A percentile compares a stretch with the other conserved stretches of the same genome.
Conservation (phyloP, 1,140 invertebrate genomes). For the Nasonia longicornis region DNA sequence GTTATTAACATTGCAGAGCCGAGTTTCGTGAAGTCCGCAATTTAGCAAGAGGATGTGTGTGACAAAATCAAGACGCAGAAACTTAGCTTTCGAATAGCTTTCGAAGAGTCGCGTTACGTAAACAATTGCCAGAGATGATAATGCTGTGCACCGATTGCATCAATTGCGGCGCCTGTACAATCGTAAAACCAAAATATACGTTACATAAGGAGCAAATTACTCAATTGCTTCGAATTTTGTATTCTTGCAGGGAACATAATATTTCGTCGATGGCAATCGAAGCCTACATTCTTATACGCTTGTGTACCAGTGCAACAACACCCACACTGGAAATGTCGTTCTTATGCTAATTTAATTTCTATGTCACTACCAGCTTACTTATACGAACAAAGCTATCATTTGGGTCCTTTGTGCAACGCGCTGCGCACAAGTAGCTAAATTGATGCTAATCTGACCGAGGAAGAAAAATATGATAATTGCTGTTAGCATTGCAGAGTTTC, state of each 20-base stretch:
- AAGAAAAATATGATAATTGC: background rate
- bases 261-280: background rate
- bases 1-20: background rate
- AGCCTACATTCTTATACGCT: background rate
- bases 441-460: background rate
- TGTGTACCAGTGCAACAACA: background rate
- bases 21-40: background rate
- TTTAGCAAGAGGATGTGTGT: background rate
- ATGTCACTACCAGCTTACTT: background rate
- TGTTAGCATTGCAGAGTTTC: background rate
- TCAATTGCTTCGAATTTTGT: background rate
- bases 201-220: background rate
- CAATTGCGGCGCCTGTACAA: background rate
- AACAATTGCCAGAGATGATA: background rate
- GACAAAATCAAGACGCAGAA: background rate
- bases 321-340: background rate
- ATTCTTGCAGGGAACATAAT: background rate
- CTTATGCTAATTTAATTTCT: slow-evolving; percentile 4
- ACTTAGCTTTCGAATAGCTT: background rate
- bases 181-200: background rate
- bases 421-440: background rate
- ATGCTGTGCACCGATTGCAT: background rate
- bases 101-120: background rate
- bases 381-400: background rate
- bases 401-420: background rate